Percentiles rank a stretch among this genome's conserved stretches.
Evolutionary conservation across 1,140 invertebrate genomes (phyloP).

Genomic region (Drosophila funebris): DNA sequence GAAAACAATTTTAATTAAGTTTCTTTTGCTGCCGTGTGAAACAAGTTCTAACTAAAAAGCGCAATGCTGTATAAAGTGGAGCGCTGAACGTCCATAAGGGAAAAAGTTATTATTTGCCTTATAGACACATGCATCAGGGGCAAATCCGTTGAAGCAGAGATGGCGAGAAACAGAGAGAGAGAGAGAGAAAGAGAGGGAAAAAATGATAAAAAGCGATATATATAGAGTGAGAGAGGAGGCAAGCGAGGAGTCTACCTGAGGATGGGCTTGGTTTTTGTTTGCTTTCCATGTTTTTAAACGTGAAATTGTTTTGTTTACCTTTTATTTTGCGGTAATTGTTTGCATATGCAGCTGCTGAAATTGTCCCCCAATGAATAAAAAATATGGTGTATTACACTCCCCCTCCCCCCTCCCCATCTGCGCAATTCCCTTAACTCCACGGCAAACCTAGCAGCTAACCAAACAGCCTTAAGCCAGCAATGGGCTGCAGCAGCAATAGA

Average conservation of each 20-base stretch:
- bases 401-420: background rate
- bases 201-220: background rate
- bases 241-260: too few relatives aligned
- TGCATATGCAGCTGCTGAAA: constrained; percentile 75
- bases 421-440: too few relatives aligned
- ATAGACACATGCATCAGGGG: constrained; percentile 57
- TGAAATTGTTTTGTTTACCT: constrained; percentile 79
- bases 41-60: background rate
- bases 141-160: background rate
- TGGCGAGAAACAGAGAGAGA: background rate
- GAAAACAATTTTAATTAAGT: constrained; percentile 28
- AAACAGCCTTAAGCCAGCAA: constrained; percentile 54
- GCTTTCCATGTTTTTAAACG: constrained; percentile 59
- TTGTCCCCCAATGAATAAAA: constrained; percentile 67
- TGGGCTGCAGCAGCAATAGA: constrained; percentile 18
- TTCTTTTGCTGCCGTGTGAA: background rate
- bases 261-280: background rate
- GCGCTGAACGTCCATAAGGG: background rate
- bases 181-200: background rate
- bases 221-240: background rate
- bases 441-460: constrained; percentile 24
- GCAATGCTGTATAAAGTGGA: background rate
- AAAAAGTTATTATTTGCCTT: constrained; percentile 60
- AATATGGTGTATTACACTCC: constrained; percentile 26
- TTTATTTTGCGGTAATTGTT: constrained; percentile 79